Percentiles rank a stretch among this genome's conserved stretches.
Evolutionary conservation across 1,140 invertebrate species (phyloP).

Genomic region (Drosophila sechellia): DNA sequence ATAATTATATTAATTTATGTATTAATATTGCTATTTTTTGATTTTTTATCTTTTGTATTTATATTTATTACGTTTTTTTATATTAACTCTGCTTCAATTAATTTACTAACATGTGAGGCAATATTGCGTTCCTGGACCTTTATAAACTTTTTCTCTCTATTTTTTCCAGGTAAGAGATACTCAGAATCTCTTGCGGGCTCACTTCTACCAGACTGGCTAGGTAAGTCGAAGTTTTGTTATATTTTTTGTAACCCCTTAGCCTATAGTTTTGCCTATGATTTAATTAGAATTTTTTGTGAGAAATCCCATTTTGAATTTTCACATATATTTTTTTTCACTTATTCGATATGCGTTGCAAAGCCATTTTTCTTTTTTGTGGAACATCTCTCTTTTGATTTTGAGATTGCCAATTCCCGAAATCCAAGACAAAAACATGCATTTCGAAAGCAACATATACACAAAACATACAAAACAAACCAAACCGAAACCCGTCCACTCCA

Average conservation of each 20-base stretch:
- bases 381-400: constrained; percentile 52
- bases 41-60: not conserved
- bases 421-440: constrained; percentile 21
- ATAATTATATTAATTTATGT: not conserved
- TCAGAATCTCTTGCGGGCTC: constrained; percentile 85
- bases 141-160: constrained; percentile 39
- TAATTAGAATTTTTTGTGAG: constrained; percentile 40
- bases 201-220: constrained; percentile 85
- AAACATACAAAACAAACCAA: not conserved
- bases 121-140: not conserved
- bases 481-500: constrained; percentile 29
- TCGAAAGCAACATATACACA: constrained; percentile 39
- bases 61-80: not conserved
- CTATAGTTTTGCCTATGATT: constrained; percentile 67
- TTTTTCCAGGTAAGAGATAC: constrained; percentile 85
- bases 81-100: constrained; percentile 2
- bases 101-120: constrained; percentile 48
- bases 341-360: constrained; percentile 62
- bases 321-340: constrained; percentile 23
- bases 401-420: constrained; percentile 30
- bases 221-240: constrained; percentile 79
- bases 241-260: constrained; percentile 69
- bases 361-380: constrained; percentile 45
- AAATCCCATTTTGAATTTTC: constrained; percentile 53
- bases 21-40: not conserved